A percentile compares a stretch with the other conserved stretches of the same genome.
Evolutionary conservation across 37 sponge, comb jelly and placozoan species (phyloP).

Genomic region (Cladorhizidae sp.): DNA sequence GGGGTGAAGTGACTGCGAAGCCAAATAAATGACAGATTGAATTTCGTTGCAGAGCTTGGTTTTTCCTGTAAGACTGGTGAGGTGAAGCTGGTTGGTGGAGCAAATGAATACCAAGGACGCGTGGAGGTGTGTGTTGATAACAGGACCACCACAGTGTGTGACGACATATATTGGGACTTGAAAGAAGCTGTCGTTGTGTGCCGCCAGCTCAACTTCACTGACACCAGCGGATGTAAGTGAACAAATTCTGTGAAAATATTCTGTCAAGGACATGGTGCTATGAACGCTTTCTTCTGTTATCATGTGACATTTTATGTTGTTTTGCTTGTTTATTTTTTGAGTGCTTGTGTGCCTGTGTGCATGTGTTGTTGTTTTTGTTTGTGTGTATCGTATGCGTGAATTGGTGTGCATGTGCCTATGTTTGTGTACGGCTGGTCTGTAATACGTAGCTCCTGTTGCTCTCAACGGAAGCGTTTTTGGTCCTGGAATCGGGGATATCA

Average conservation of each 20-base stretch:
- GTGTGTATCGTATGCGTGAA: no score
- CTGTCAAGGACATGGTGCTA: neutral
- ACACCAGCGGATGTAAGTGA: neutral
- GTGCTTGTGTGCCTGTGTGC: no score
- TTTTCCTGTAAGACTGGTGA: slow-evolving; percentile 32
- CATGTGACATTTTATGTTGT: neutral
- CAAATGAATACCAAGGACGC: slow-evolving; percentile 20
- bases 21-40: no score
- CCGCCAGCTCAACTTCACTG: slow-evolving; percentile 29
- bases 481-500: slow-evolving; percentile 15
- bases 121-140: slow-evolving; percentile 43
- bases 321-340: no score
- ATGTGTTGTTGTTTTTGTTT: no score
- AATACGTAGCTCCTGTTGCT: slow-evolving; percentile 9
- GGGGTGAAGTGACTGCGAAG: no score
- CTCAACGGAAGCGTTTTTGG: slow-evolving; percentile 30
- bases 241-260: neutral
- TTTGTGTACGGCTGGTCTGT: neutral
- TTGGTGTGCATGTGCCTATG: no score
- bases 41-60: neutral
- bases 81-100: slow-evolving; percentile 35
- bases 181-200: slow-evolving; percentile 42
- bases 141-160: slow-evolving; percentile 34
- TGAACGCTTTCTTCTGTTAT: neutral
- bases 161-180: slow-evolving; percentile 9